Evolutionary conservation across 2,113 vertebrate species (phyloP).

Genomic region (Dissostichus mawsoni): DNA sequence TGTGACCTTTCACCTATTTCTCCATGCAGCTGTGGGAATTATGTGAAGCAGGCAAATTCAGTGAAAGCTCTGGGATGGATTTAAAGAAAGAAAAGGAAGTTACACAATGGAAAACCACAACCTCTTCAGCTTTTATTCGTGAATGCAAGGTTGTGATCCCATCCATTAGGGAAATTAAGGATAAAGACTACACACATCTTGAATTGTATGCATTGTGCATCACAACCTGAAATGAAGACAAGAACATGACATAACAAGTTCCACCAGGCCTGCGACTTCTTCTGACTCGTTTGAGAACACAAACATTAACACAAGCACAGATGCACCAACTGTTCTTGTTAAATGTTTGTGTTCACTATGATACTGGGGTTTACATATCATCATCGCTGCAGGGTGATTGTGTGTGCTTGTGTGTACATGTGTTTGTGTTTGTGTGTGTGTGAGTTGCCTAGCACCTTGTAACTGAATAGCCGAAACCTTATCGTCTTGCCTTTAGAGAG

Average conservation of each 20-base stretch:
- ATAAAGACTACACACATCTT: not conserved
- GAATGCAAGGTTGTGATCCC: not conserved
- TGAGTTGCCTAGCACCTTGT: constrained; percentile 80
- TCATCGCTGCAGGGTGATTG: constrained; percentile 28
- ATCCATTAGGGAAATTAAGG: not conserved
- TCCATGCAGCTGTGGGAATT: constrained; percentile 58
- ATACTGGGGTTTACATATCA: constrained; percentile 45
- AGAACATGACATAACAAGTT: constrained; percentile 19
- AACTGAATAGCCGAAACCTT: constrained; percentile 76
- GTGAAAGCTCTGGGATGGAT: constrained; percentile 25
- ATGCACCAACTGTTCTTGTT: constrained; percentile 48
- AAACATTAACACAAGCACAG: constrained; percentile 41
- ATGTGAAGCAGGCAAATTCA: constrained; percentile 18
- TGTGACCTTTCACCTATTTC: constrained; percentile 76
- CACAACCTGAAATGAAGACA: not conserved
- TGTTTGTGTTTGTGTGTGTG: not conserved
- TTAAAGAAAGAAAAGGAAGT: not conserved
- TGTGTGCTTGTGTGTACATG: not conserved
- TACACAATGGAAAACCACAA: constrained; percentile 6
- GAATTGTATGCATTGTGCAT: not conserved
- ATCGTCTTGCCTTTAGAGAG: constrained; percentile 57
- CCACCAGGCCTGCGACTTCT: constrained; percentile 3
- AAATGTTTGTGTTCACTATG: constrained; percentile 57
- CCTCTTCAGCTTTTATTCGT: not conserved
- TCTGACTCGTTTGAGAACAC: constrained; percentile 22